Evolutionary conservation across 2,888 invertebrate species (phyloP).

Genomic region (Lycaena phlaeas): DNA sequence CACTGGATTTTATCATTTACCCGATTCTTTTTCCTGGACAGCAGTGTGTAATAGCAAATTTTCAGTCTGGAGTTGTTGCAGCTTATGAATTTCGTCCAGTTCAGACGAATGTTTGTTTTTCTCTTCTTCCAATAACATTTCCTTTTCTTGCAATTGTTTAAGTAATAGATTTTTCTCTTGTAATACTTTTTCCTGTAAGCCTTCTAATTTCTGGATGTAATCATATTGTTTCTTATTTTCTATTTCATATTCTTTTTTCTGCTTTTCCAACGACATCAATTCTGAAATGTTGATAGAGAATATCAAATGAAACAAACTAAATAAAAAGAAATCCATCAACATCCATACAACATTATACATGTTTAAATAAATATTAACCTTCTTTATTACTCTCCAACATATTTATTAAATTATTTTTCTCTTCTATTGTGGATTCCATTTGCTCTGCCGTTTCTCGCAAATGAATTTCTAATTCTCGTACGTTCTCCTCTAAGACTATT

Average conservation of each 20-base stretch:
- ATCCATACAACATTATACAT: neutral
- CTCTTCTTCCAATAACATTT: neutral
- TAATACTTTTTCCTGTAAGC: neutral
- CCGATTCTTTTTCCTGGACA: constrained; percentile 32
- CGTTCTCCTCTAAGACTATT: neutral
- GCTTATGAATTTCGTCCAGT: constrained; percentile 24
- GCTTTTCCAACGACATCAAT: neutral
- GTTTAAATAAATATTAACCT: neutral
- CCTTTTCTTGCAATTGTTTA: neutral
- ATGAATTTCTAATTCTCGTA: neutral
- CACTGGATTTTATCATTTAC: constrained; percentile 24
- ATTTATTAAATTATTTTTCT: neutral
- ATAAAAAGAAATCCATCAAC: too few relatives aligned
- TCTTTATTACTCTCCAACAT: neutral
- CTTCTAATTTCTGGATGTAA: neutral
- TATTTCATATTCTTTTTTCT: neutral
- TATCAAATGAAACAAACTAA: too few relatives aligned
- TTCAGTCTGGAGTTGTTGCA: constrained; percentile 17
- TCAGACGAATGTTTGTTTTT: constrained; percentile 7
- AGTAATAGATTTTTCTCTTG: neutral
- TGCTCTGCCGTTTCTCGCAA: neutral
- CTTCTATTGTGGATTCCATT: neutral
- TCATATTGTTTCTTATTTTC: neutral
- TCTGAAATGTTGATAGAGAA: neutral
- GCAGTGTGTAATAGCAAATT: constrained; percentile 22